Conservation (phyloP, 1,140 invertebrate species). For the Gerris buenoi region DNA sequence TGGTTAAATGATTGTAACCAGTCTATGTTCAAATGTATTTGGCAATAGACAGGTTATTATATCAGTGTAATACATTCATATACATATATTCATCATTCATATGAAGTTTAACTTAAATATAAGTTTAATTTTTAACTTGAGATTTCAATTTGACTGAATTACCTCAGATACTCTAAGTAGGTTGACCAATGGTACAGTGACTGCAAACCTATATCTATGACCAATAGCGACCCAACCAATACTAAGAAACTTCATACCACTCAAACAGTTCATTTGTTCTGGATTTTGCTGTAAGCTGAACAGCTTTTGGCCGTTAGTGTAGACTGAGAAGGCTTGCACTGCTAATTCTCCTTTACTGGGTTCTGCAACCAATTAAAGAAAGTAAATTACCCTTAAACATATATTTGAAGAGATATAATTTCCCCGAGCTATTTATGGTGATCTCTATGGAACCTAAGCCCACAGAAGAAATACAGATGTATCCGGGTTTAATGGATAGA, state of each 20-base stretch:
- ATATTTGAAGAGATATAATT: too few species aligned
- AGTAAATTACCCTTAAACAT: neutral
- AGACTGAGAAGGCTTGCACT: slow-evolving; percentile 30
- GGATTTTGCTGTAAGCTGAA: slow-evolving; percentile 24
- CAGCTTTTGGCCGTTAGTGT: slow-evolving; percentile 32
- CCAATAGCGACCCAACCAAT: slow-evolving; percentile 38
- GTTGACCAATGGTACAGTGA: slow-evolving; percentile 22
- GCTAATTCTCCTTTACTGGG: neutral
- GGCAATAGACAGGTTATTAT: too few species aligned
- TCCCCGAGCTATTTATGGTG: too few species aligned
- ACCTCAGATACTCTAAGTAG: slow-evolving; percentile 21
- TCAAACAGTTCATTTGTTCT: slow-evolving; percentile 31
- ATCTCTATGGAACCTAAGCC: too few species aligned
- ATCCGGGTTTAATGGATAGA: too few species aligned
- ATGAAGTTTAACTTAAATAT: neutral
- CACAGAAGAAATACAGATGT: too few species aligned
- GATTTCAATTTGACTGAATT: slow-evolving; percentile 8
- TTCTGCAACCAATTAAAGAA: neutral
- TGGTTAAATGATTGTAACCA: too few species aligned
- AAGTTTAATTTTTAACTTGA: neutral
- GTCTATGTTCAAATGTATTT: too few species aligned
- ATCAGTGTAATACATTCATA: neutral
- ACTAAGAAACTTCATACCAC: slow-evolving; percentile 36
- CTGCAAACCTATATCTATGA: slow-evolving; percentile 28
- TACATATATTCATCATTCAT: neutral